These are phyloP conservation scores for Globia sparganii DNA, from an alignment of 2,888 invertebrate species.

Conservation along the genomic window DNA sequence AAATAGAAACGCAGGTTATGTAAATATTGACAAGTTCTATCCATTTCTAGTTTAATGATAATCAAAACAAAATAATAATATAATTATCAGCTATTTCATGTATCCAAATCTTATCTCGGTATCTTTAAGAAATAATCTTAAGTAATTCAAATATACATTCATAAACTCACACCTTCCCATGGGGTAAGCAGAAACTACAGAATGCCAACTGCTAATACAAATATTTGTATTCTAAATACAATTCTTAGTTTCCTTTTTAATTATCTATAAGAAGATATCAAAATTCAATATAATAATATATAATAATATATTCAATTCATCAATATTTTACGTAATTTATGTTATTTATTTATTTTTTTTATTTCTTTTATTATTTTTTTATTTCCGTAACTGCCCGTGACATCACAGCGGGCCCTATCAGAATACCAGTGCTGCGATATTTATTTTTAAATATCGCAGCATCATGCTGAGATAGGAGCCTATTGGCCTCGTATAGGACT, in stretches of 20 bases:
- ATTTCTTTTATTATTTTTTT: too few relatives aligned
- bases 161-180: background rate
- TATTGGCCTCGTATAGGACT: too few relatives aligned
- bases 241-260: background rate
- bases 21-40: slow-evolving; percentile 40
- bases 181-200: background rate
- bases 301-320: too few relatives aligned
- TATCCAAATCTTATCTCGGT: background rate
- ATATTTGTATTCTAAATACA: background rate
- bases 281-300: too few relatives aligned
- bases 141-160: background rate
- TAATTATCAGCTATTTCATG: background rate
- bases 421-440: too few relatives aligned
- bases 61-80: too few relatives aligned
- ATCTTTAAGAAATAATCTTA: background rate
- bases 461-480: too few relatives aligned
- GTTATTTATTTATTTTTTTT: too few relatives aligned
- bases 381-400: too few relatives aligned
- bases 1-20: slow-evolving; percentile 24
- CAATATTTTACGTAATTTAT: too few relatives aligned
- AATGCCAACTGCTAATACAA: background rate
- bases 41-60: background rate
- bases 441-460: too few relatives aligned
- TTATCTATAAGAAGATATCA: background rate
- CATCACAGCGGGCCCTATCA: too few relatives aligned